Conservation (phyloP, 2,113 vertebrate species). For the Garra rufa region DNA sequence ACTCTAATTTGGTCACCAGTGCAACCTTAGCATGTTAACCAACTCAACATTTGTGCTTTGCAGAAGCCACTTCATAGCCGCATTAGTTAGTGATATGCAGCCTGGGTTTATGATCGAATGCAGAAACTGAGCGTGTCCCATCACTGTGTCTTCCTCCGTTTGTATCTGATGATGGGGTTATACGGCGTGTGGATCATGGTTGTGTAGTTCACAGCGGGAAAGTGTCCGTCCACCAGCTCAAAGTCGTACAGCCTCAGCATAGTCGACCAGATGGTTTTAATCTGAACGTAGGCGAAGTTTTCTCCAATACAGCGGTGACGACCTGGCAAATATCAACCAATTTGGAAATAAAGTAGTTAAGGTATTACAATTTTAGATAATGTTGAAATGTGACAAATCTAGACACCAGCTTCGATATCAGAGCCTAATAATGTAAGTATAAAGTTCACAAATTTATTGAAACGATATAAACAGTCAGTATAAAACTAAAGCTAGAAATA, state of each 20-base stretch:
- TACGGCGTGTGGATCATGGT: conserved; percentile 98
- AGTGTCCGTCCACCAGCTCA: conserved; percentile 89
- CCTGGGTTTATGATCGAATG: too few relatives aligned
- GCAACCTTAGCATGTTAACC: neutral
- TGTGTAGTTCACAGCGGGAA: conserved; percentile 93
- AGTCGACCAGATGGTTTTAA: conserved; percentile 98
- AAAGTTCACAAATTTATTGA: too few relatives aligned
- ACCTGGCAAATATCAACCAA: conserved; percentile 74
- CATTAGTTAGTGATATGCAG: too few relatives aligned
- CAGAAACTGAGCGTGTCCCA: neutral
- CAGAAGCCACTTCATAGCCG: too few relatives aligned
- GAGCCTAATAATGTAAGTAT: too few relatives aligned
- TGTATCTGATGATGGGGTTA: conserved; percentile 91
- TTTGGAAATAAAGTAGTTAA: too few relatives aligned
- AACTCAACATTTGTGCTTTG: neutral
- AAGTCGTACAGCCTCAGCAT: conserved; percentile 91
- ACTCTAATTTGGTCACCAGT: neutral
- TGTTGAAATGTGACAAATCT: too few relatives aligned
- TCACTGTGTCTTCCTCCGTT: conserved; percentile 68
- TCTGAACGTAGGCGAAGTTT: conserved; percentile 97
- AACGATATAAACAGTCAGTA: too few relatives aligned
- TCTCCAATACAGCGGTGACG: conserved; percentile 98
- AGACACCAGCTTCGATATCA: too few relatives aligned
- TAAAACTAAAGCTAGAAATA: too few relatives aligned
- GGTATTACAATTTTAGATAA: too few relatives aligned